phyloP scores from a whole-genome alignment of 2,888 invertebrate genomes.

The Unio delphinus region DNA sequence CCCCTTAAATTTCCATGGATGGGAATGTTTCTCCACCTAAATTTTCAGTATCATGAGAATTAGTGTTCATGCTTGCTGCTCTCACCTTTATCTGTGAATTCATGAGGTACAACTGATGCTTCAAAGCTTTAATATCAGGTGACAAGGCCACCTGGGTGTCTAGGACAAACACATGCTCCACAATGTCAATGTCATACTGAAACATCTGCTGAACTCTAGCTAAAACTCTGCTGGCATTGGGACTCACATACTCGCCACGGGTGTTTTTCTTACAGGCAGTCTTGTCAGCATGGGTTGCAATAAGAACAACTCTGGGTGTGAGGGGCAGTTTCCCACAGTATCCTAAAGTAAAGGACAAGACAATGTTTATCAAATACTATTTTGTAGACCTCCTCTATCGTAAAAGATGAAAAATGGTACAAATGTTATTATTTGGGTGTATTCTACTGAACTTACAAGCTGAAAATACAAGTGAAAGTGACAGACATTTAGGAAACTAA shows the following conservation, averaged over 20 bases:
- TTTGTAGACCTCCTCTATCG: too few relatives aligned
- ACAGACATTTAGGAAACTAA: too few relatives aligned
- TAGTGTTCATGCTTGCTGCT: too few relatives aligned
- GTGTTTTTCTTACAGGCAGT: slow-evolving; percentile 74
- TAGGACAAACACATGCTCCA: slow-evolving; percentile 76
- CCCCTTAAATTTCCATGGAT: too few relatives aligned
- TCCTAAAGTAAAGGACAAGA: slow-evolving; percentile 68
- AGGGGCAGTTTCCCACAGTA: slow-evolving; percentile 76
- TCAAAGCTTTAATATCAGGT: slow-evolving; percentile 77
- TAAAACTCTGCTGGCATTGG: slow-evolving; percentile 75
- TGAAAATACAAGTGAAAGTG: too few relatives aligned
- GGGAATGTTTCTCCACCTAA: too few relatives aligned
- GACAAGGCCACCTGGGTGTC: slow-evolving; percentile 79
- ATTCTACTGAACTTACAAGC: too few relatives aligned
- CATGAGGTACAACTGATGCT: slow-evolving; percentile 74
- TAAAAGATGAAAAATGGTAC: too few relatives aligned
- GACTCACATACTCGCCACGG: slow-evolving; percentile 76
- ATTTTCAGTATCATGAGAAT: too few relatives aligned
- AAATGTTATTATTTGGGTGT: too few relatives aligned
- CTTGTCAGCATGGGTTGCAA: slow-evolving; percentile 79
- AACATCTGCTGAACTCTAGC: slow-evolving; percentile 72
- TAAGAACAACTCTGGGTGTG: slow-evolving; percentile 75
- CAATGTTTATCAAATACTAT: not conserved
- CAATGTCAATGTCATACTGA: slow-evolving; percentile 76
- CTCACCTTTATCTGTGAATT: slow-evolving; percentile 73